Evolutionary conservation across 2,888 invertebrate species (phyloP), one percentile per base, ranked within the genome.

Genomic region (Drosophila multiciliata): DNA sequence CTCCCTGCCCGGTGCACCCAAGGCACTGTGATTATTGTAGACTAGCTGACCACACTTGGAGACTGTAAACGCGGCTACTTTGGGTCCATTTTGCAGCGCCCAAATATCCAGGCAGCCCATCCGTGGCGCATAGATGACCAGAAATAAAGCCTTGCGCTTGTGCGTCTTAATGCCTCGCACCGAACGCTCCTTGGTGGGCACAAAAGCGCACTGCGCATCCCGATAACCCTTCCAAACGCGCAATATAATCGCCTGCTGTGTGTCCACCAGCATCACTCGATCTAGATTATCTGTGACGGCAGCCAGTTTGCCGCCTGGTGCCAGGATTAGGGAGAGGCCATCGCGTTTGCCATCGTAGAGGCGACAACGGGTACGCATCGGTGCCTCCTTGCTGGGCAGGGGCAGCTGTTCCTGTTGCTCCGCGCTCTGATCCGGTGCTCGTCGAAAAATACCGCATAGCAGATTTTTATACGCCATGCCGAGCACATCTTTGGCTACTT

Each of bases 191-290:
- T 94, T 94, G 1, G 97, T 96, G 93, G 97, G 97, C 49, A 99
- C 94, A 95, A 99, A 99, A 3, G 97, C 98, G 92, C 98, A 97
- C 91, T 99, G 97, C 0, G 99, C 99, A 91, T 99, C 98, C 59
- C 99, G 94, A 92, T 98, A 99, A 5, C 99, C 99, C 94, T 99
- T 99, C 95, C 98, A 98, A 91, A 99, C 96, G 60, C 98, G 94
- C 45, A 98, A 93, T 32, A 97, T 95, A 61, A 96, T 94, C 1
- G 98, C 98, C 78, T 95, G 95, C 55, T 94, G 94, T 17, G 97
- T 95, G 93, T 99, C 98, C 38, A 99, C 93, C 20, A 99, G 94
- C 50, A 97, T 95, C 0, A 99, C 97, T 66, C 99, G 95, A 33
- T 99, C 99, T 89, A 97, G 95, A 81, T 95, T 96, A 93, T 99